phyloP scores from a whole-genome alignment of 1,140 invertebrate genomes.

The Copidosoma floridanum region DNA sequence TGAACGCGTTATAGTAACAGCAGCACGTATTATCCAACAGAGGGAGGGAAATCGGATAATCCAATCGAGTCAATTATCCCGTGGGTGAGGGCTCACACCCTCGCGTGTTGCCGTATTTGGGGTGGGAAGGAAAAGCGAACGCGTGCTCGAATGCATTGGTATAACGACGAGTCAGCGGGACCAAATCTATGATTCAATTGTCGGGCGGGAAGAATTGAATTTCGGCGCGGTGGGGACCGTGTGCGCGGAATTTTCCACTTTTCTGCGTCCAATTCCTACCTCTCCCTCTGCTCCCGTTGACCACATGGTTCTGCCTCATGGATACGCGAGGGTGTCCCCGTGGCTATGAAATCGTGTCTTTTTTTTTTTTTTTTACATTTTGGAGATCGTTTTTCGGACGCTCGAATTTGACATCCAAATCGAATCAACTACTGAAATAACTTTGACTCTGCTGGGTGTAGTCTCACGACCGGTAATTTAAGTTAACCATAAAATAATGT shows the following conservation, averaged over 20 bases:
- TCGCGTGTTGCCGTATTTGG: no score
- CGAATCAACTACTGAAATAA: no score
- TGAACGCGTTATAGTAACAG: background rate
- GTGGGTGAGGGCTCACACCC: conserved; percentile 34
- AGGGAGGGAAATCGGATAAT: conserved; percentile 39
- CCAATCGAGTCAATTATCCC: conserved; percentile 46
- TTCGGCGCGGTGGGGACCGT: background rate
- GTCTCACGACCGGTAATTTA: no score
- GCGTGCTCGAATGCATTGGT: conserved; percentile 1
- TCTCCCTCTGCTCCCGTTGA: no score
- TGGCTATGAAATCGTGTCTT: background rate
- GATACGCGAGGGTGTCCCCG: background rate
- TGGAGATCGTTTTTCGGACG: no score
- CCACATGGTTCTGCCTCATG: background rate
- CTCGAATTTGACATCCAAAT: no score
- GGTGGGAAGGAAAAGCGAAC: background rate
- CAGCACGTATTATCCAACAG: no score
- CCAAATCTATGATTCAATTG: conserved; percentile 37
- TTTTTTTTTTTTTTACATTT: no score
- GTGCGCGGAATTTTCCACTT: background rate
- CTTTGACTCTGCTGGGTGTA: no score
- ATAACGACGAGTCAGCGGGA: conserved; percentile 46
- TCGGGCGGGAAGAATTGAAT: conserved; percentile 4
- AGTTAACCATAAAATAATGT: no score
- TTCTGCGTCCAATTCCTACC: background rate